These are phyloP conservation scores for Trinorchestia longiramus DNA, from an alignment of 1,140 invertebrate genomes.

Conservation along the genomic window DNA sequence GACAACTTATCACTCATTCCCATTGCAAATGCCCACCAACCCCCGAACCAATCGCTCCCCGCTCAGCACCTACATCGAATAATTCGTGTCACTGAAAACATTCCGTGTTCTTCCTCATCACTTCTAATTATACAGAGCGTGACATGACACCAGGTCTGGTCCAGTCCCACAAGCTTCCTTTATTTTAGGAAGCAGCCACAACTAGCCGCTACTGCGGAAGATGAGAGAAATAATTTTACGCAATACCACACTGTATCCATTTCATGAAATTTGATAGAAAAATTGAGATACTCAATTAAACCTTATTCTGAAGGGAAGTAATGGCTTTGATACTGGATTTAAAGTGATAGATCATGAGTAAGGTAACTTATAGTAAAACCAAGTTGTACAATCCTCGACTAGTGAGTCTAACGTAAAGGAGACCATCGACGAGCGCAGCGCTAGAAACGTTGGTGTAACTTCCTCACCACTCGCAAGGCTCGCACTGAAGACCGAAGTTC, in stretches of 20 bases:
- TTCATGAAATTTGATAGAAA: not conserved
- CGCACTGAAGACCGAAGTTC: not conserved
- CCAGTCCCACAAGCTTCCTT: too few relatives aligned
- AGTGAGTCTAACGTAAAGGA: not conserved
- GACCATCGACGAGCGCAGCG: not conserved
- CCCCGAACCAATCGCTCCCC: too few relatives aligned
- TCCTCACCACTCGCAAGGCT: not conserved
- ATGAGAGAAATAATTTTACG: not conserved
- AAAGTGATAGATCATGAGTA: not conserved
- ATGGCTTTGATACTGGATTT: not conserved
- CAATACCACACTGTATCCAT: not conserved
- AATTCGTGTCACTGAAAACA: too few relatives aligned
- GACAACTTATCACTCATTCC: too few relatives aligned
- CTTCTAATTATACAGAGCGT: too few relatives aligned
- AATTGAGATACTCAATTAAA: not conserved
- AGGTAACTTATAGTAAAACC: not conserved
- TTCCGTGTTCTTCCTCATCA: too few relatives aligned
- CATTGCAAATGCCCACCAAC: too few relatives aligned
- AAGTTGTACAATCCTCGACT: not conserved
- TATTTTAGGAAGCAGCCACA: too few relatives aligned
- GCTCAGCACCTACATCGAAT: too few relatives aligned
- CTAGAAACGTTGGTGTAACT: not conserved
- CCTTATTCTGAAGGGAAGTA: not conserved
- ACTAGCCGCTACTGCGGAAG: not conserved
- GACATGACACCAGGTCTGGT: too few relatives aligned